Percentiles rank a stretch among this genome's conserved stretches.
phyloP scores from a whole-genome alignment of 2,888 invertebrate species.

The Tanypteryx hageni region DNA sequence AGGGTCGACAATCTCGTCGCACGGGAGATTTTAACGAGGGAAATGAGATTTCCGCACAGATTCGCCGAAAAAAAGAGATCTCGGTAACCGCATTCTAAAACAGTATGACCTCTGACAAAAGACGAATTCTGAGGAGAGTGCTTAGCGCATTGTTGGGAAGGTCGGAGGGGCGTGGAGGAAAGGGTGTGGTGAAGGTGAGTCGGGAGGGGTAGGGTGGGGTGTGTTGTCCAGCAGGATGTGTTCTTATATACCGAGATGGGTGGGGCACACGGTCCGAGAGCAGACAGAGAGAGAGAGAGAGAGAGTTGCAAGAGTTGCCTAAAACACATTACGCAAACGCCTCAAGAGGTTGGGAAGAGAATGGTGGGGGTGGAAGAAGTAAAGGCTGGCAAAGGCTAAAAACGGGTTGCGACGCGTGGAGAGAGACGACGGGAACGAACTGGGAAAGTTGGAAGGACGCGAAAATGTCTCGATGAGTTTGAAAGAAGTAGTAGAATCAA shows the following conservation, averaged over 20 bases:
- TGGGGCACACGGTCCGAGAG: background rate
- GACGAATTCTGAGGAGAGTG: constrained; percentile 9
- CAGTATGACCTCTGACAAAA: constrained; percentile 6
- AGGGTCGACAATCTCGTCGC: background rate
- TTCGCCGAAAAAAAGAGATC: constrained; percentile 47
- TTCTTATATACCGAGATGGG: background rate
- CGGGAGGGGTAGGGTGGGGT: background rate
- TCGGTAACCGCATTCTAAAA: constrained; percentile 32
- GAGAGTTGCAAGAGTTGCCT: background rate
- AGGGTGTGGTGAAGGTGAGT: background rate
- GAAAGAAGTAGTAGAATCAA: no score
- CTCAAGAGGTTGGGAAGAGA: background rate
- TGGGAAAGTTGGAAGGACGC: no score
- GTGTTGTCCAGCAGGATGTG: background rate
- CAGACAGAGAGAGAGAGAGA: background rate
- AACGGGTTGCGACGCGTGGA: background rate
- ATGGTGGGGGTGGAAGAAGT: background rate
- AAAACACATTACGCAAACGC: background rate
- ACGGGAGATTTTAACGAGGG: constrained; percentile 33
- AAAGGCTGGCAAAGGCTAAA: background rate
- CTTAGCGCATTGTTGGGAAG: constrained; percentile 14
- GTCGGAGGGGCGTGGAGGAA: background rate
- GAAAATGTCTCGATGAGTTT: no score
- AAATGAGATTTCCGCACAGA: constrained; percentile 6
- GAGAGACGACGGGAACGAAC: background rate